Evolutionary conservation across 2,797 vertebrate genomes (phyloP).

Genomic region (Crocodylus rhombifer): DNA sequence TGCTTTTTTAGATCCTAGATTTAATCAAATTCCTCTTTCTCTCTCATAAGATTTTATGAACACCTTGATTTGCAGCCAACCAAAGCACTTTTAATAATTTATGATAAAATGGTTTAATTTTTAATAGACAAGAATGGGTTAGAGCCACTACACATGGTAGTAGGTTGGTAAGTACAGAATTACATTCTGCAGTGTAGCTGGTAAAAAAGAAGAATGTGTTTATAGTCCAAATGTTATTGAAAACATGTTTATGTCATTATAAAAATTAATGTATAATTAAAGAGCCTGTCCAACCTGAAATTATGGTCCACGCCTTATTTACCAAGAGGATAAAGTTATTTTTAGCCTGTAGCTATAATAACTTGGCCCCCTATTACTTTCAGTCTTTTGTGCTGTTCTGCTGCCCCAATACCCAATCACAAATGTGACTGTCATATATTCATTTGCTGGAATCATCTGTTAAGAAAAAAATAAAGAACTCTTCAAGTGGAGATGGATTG

Average conservation of each 20-base stretch:
- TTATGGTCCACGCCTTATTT: constrained; percentile 77
- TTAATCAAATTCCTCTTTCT: constrained; percentile 78
- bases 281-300: constrained; percentile 74
- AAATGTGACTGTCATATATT: background rate
- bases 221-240: constrained; percentile 78
- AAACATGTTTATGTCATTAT: constrained; percentile 80
- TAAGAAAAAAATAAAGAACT: background rate
- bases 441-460: constrained; percentile 49
- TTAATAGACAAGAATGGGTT: constrained; percentile 81
- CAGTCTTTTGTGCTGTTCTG: constrained; percentile 32
- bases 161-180: constrained; percentile 71
- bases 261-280: constrained; percentile 82
- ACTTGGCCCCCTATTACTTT: constrained; percentile 29
- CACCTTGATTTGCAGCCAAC: constrained; percentile 81
- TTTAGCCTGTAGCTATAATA: constrained; percentile 55
- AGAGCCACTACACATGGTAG: constrained; percentile 59
- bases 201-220: constrained; percentile 68
- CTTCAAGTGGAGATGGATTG: constrained; percentile 4
- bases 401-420: background rate
- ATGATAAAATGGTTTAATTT: constrained; percentile 83
- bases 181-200: constrained; percentile 61
- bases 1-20: constrained; percentile 68
- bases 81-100: constrained; percentile 83
- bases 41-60: constrained; percentile 77
- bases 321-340: constrained; percentile 55